Conservation (phyloP, 2,888 invertebrate species). For the Dusona sp. region DNA sequence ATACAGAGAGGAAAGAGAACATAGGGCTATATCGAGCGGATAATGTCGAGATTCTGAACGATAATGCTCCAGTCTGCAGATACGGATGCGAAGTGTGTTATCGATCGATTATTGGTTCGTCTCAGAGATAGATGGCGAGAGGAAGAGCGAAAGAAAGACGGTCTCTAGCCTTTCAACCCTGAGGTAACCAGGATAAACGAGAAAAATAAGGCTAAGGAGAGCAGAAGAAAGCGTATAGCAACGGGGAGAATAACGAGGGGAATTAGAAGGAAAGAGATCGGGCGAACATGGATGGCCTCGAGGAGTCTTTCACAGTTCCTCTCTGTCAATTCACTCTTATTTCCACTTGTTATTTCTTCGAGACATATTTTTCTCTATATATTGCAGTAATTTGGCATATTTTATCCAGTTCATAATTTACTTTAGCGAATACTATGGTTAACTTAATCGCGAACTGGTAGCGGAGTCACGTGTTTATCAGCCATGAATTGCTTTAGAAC, state of each 20-base stretch:
- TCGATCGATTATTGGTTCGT: slow-evolving; percentile 66
- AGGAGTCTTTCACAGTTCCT: slow-evolving; percentile 5
- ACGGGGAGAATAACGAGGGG: slow-evolving; percentile 40
- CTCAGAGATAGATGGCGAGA: slow-evolving; percentile 44
- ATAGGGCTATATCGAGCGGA: slow-evolving; percentile 50
- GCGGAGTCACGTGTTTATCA: not conserved
- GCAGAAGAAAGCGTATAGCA: slow-evolving; percentile 19
- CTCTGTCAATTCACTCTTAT: slow-evolving; percentile 2
- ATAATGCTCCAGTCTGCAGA: slow-evolving; percentile 55
- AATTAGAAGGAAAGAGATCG: slow-evolving; percentile 46
- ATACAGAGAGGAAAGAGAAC: slow-evolving; percentile 14
- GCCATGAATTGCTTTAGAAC: not conserved
- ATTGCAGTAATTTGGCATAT: not conserved
- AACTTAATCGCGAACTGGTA: not conserved
- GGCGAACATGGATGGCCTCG: slow-evolving; percentile 16
- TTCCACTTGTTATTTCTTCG: not conserved
- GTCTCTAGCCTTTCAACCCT: slow-evolving; percentile 28
- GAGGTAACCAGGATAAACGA: slow-evolving; percentile 47
- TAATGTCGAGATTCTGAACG: slow-evolving; percentile 57
- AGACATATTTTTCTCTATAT: not conserved
- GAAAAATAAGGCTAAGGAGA: slow-evolving; percentile 23
- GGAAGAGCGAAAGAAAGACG: slow-evolving; percentile 40
- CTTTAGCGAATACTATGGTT: not conserved
- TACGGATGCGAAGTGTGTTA: slow-evolving; percentile 55
- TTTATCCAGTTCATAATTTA: not conserved